Base-by-base conservation (phyloP, 2,797 vertebrate species). In the Paedocypris micromegethes region DNA sequence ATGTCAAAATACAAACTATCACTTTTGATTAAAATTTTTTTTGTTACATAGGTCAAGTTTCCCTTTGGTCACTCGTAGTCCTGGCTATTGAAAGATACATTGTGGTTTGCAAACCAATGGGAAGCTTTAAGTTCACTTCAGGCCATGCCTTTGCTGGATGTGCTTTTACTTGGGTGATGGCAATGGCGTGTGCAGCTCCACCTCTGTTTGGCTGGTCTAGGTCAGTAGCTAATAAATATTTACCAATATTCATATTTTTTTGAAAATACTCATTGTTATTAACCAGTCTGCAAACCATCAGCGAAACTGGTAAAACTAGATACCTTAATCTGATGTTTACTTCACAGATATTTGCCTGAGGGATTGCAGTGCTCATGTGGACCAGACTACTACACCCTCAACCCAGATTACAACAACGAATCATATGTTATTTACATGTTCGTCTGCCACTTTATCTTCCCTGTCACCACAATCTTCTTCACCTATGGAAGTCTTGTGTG, bases 71-170 rank as follows among this genome's bases (percentile, higher is more conserved):
- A 52, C 75, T 85, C 49, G 84, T 87, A 0, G 86, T 88, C 3
- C 73, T 89, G 76, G 88, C 87, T 72, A 40, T 88, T 57, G 87
- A 88, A 69, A 80, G 88, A 66, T 83, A 89, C 72, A 87, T 91
- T 0, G 87, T 92, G 0, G 84, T 91, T 68, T 92, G 91, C 86
- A 93, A 91, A 76, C 89, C 90, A 64, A 90, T 90, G 90, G 89
- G 88, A 45, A 92, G 90, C 76, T 92, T 92, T 79, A 89, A 86
- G 72, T 92, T 92, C 77, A 78, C 77, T 0, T 6, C 83, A 0
- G 73, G 70, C 48, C 88, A 89, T 0, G 85, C 89, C 47, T 71
- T 60, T 49, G 77, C 72, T 61, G 90, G 90, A 68, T 87, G 88
- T 2, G 4, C 9, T 2, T 88, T 90, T 62, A 91, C 89, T 68